These are phyloP conservation scores for Chaetorhynchus papuensis DNA, from an alignment of 2,113 vertebrate genomes.

Conservation along the genomic window DNA sequence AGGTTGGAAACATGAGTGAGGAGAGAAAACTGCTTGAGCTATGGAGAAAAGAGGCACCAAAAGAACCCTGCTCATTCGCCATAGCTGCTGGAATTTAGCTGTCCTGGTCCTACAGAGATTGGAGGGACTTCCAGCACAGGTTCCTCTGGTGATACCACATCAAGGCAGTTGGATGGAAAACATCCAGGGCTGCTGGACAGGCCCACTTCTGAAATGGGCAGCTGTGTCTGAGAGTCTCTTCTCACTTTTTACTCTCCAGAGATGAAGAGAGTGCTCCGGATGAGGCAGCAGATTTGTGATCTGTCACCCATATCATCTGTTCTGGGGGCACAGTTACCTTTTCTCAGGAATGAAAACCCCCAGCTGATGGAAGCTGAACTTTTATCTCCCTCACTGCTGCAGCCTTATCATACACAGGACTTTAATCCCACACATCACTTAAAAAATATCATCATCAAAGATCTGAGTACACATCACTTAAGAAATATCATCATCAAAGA, in stretches of 20 bases:
- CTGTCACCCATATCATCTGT: background rate
- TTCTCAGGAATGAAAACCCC: background rate
- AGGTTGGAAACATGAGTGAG: background rate
- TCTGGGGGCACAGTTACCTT: background rate
- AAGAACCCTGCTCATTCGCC: background rate
- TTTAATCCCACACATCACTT: slow-evolving; percentile 16
- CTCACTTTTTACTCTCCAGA: background rate
- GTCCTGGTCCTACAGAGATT: background rate
- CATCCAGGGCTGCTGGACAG: background rate
- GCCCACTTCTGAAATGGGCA: background rate
- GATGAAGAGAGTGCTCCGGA: background rate
- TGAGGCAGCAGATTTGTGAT: background rate
- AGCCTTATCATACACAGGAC: background rate
- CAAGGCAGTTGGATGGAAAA: background rate
- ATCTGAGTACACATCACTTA: background rate
- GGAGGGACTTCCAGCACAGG: background rate
- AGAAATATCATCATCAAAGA: slow-evolving; percentile 3
- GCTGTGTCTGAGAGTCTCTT: background rate
- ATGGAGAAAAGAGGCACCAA: background rate
- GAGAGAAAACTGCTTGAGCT: background rate
- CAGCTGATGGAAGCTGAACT: background rate
- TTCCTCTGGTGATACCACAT: background rate
- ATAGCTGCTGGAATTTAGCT: background rate
- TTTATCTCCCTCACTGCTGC: background rate
- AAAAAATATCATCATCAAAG: slow-evolving; percentile 4